Percentiles rank a stretch among this genome's conserved stretches.
Conservation (phyloP, 2,797 vertebrate species). For the Hozukius guyotensis region DNA sequence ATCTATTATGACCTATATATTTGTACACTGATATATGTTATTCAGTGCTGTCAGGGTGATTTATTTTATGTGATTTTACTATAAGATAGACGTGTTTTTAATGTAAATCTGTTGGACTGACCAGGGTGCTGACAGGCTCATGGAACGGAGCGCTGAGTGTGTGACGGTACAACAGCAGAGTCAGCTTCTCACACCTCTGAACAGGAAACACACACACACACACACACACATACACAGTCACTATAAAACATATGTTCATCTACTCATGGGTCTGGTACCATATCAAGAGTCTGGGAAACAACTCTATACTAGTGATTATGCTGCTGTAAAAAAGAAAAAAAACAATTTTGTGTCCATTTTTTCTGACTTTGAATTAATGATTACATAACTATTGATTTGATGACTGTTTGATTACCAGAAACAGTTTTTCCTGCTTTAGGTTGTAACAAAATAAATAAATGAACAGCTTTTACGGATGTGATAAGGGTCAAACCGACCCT, state of each 20-base stretch:
- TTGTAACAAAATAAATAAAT: neutral
- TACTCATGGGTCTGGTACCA: neutral
- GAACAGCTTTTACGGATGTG: neutral
- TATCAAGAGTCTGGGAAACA: neutral
- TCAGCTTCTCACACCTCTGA: constrained; percentile 96
- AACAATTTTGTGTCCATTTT: neutral
- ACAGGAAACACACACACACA: constrained; percentile 42
- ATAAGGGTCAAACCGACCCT: neutral
- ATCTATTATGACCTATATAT: neutral
- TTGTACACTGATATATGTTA: neutral
- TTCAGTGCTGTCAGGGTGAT: neutral
- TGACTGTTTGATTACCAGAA: neutral
- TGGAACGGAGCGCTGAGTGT: constrained; percentile 94
- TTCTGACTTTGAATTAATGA: neutral
- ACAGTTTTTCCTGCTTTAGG: neutral
- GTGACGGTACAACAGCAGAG: constrained; percentile 90
- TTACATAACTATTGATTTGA: neutral
- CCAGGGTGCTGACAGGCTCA: constrained; percentile 93
- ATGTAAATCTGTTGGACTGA: constrained; percentile 74
- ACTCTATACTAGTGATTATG: too few species aligned
- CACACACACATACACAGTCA: neutral
- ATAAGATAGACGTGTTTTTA: neutral
- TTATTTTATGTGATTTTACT: neutral
- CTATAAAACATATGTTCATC: neutral
- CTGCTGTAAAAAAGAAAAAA: neutral